Percentiles rank a stretch among this genome's conserved stretches.
Conservation (phyloP, 2,113 vertebrate genomes). For the Lasiurus cinereus region DNA sequence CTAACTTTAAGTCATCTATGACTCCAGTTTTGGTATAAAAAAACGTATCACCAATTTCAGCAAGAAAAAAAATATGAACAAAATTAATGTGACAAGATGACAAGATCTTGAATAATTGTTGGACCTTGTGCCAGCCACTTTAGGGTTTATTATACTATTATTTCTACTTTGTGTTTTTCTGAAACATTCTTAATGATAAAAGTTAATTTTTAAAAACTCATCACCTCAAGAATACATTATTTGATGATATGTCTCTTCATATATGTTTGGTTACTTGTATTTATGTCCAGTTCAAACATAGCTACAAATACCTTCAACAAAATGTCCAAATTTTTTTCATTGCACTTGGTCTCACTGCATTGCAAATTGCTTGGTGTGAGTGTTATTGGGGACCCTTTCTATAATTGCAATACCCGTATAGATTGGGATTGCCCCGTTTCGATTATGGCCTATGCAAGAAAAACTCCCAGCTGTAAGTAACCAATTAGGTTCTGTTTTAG, state of each 20-base stretch:
- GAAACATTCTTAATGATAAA: slow-evolving; percentile 32
- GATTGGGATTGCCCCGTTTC: background rate
- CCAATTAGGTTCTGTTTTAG: background rate
- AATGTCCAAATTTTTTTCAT: background rate
- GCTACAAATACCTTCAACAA: slow-evolving; percentile 17
- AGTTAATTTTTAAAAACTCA: slow-evolving; percentile 22
- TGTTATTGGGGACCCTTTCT: slow-evolving; percentile 4
- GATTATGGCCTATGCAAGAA: background rate
- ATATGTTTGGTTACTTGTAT: background rate
- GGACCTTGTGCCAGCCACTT: background rate
- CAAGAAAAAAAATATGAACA: background rate
- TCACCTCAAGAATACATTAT: background rate
- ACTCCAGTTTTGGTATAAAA: slow-evolving; percentile 50
- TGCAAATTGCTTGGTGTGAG: background rate
- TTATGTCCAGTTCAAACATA: background rate
- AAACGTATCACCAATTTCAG: slow-evolving; percentile 23
- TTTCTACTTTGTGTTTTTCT: background rate
- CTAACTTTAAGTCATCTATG: slow-evolving; percentile 55
- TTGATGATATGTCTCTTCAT: background rate
- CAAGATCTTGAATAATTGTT: background rate
- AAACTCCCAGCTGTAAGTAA: slow-evolving; percentile 10
- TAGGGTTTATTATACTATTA: background rate
- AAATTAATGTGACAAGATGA: background rate
- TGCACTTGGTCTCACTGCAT: slow-evolving; percentile 9
- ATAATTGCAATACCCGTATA: background rate